phyloP scores from a whole-genome alignment of 2,113 vertebrate species.

The Phainopepla nitens region DNA sequence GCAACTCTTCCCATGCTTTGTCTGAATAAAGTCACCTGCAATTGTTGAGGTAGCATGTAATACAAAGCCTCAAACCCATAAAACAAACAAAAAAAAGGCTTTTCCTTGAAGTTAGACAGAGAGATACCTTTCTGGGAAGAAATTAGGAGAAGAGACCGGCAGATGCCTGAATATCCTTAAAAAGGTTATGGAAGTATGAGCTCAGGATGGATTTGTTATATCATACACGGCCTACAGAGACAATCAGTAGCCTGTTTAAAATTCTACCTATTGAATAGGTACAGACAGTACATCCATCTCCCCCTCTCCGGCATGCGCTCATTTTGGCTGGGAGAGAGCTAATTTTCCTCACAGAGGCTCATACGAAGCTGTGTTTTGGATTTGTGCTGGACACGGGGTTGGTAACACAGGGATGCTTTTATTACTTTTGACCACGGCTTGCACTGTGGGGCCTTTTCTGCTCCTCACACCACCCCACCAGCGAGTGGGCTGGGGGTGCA shows the following conservation, averaged over 20 bases:
- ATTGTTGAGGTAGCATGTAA: not conserved
- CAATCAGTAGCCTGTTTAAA: not conserved
- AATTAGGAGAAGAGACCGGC: not conserved
- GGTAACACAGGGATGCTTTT: not conserved
- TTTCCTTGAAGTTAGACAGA: not conserved
- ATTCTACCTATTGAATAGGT: not conserved
- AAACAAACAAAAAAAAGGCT: not conserved
- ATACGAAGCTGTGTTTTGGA: accelerated
- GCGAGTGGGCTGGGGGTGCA: accelerated
- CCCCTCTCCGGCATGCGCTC: not conserved
- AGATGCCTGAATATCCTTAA: not conserved
- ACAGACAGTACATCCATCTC: not conserved
- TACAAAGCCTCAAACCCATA: not conserved
- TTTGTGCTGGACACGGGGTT: not conserved
- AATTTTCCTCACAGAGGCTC: not conserved
- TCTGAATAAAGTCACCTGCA: not conserved
- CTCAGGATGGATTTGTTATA: not conserved
- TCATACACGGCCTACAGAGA: not conserved
- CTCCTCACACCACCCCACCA: not conserved
- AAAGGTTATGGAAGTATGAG: not conserved
- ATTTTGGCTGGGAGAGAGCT: not conserved
- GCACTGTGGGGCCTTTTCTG: not conserved
- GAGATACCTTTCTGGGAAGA: not conserved
- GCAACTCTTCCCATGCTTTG: not conserved
- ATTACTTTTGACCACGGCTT: not conserved